These are phyloP conservation scores for Malacoraja senta DNA, from an alignment of 2,797 vertebrate genomes.

Conservation along the genomic window DNA sequence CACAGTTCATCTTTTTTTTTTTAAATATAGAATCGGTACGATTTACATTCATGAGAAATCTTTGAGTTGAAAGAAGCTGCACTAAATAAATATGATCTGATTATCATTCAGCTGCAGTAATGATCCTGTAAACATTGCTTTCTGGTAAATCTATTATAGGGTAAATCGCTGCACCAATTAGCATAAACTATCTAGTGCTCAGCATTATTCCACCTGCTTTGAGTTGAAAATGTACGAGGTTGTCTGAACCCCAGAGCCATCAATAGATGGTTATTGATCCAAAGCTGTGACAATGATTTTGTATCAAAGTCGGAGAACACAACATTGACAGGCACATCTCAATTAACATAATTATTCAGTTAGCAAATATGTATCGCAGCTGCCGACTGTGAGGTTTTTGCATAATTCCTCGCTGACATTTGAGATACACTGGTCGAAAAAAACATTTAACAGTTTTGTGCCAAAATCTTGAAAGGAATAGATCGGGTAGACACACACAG, in stretches of 20 bases:
- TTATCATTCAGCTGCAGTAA: slow-evolving; percentile 17
- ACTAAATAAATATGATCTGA: slow-evolving; percentile 29
- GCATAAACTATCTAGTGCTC: background rate
- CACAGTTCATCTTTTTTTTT: background rate
- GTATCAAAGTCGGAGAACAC: background rate
- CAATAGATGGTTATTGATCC: slow-evolving; percentile 8
- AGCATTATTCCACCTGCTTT: slow-evolving; percentile 16
- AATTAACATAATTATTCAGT: slow-evolving; percentile 34
- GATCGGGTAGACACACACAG: too few relatives aligned
- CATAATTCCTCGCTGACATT: slow-evolving; percentile 11
- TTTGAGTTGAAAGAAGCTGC: background rate
- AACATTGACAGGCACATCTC: background rate
- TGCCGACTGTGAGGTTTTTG: too few relatives aligned
- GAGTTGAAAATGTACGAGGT: background rate
- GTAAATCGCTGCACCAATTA: background rate
- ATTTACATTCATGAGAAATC: background rate
- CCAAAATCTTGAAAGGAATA: too few relatives aligned
- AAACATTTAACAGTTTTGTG: background rate
- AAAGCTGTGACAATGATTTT: background rate
- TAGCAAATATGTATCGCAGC: slow-evolving; percentile 11
- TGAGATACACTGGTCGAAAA: background rate
- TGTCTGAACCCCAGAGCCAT: background rate
- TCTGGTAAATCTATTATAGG: slow-evolving; percentile 20
- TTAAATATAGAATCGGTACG: too few relatives aligned
- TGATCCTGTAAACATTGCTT: slow-evolving; percentile 12